phyloP scores from a whole-genome alignment of 1,140 invertebrate species.

The Pygmarrhopalites habei region DNA sequence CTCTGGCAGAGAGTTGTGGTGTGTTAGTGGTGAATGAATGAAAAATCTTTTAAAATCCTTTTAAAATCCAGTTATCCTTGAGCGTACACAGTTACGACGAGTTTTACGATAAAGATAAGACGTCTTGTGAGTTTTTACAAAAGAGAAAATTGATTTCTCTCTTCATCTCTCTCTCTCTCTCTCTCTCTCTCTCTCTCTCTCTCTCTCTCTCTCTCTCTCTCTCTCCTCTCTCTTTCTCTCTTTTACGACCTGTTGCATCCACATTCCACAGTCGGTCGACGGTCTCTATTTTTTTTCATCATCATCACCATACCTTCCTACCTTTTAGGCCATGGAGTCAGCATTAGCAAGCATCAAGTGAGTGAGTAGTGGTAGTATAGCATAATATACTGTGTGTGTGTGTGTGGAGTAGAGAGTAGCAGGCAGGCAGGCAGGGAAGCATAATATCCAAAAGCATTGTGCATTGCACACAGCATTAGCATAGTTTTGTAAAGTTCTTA shows the following conservation, averaged over 20 bases:
- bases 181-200: not conserved
- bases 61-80: constrained; percentile 10
- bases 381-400: not conserved
- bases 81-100: not conserved
- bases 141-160: constrained; percentile 10
- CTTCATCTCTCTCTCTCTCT: constrained; percentile 1
- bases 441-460: too few relatives aligned
- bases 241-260: constrained; percentile 15
- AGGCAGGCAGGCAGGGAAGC: too few relatives aligned
- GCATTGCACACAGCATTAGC: too few relatives aligned
- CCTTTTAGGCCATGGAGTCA: not conserved
- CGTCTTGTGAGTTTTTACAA: not conserved
- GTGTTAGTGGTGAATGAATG: too few relatives aligned
- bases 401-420: too few relatives aligned
- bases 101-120: not conserved
- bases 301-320: not conserved
- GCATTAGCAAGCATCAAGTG: not conserved
- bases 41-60: not conserved
- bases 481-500: too few relatives aligned
- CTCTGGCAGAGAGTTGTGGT: too few relatives aligned
- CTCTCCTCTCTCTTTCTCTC: constrained; percentile 10
- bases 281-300: constrained; percentile 6
- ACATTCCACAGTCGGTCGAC: constrained; percentile 8
- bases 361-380: too few relatives aligned
- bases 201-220: too few relatives aligned